These are phyloP conservation scores for Amphimedon queenslandica DNA, from an alignment of 37 sponge, comb jelly and placozoan genomes.

Conservation along the genomic window DNA sequence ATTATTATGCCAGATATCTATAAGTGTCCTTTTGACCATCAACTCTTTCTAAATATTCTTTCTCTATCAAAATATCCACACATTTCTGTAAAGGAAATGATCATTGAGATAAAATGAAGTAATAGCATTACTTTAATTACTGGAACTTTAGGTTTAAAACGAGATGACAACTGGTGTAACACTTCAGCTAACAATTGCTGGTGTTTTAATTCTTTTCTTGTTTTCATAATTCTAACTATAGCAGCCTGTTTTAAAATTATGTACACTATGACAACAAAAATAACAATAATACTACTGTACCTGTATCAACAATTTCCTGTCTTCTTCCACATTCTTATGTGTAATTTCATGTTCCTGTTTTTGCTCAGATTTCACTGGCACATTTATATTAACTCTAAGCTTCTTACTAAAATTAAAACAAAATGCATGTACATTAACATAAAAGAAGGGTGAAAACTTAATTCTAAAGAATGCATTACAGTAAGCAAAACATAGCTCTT, in stretches of 20 bases:
- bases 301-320: conserved; percentile 96
- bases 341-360: conserved; percentile 91
- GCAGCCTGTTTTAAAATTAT: conserved; percentile 52
- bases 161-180: conserved; percentile 80
- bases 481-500: too few relatives aligned
- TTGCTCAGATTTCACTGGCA: conserved; percentile 90
- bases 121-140: conserved; percentile 78
- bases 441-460: too few relatives aligned
- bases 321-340: conserved; percentile 96
- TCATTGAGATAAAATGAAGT: neutral
- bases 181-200: conserved; percentile 93
- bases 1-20: conserved; percentile 83
- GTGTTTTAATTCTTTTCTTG: conserved; percentile 89
- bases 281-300: too few relatives aligned
- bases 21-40: conserved; percentile 95
- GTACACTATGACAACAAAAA: too few relatives aligned
- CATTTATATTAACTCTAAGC: conserved; percentile 91
- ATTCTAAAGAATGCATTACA: too few relatives aligned
- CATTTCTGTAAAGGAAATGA: neutral
- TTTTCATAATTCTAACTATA: conserved; percentile 98
- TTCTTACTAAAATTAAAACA: conserved; percentile 68
- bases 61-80: conserved; percentile 75
- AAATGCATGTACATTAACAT: neutral
- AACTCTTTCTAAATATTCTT: conserved; percentile 94
- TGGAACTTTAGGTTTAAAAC: conserved; percentile 95